Conservation (phyloP, 2,113 vertebrate genomes). For the Forbesichthys papilliferus region DNA sequence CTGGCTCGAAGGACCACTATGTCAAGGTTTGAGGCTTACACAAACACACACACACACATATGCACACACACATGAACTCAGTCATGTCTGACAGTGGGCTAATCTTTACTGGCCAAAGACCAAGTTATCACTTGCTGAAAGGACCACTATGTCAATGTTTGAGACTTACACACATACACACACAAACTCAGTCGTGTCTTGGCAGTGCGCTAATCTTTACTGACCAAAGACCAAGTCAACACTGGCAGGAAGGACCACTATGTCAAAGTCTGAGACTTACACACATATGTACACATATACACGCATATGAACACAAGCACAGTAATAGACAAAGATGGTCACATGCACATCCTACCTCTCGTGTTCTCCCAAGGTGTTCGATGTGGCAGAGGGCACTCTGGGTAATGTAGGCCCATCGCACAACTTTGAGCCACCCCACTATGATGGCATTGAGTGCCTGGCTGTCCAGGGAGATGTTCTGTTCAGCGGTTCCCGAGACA, state of each 20-base stretch:
- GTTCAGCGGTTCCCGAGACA: constrained; percentile 95
- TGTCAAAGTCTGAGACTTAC: constrained; percentile 81
- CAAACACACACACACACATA: constrained; percentile 5
- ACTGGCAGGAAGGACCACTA: constrained; percentile 98
- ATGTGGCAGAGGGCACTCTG: constrained; percentile 81
- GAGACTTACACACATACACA: neutral
- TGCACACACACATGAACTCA: constrained; percentile 81
- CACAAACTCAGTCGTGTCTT: constrained; percentile 96
- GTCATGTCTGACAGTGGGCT: constrained; percentile 95
- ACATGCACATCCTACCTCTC: neutral
- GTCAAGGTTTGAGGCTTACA: constrained; percentile 82
- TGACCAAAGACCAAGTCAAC: constrained; percentile 91
- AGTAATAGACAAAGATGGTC: neutral
- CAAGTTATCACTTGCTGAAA: constrained; percentile 97
- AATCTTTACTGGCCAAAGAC: constrained; percentile 86
- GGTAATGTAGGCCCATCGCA: constrained; percentile 91
- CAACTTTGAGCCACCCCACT: constrained; percentile 97
- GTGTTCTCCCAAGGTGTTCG: constrained; percentile 83
- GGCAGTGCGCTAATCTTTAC: constrained; percentile 85
- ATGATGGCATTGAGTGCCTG: constrained; percentile 94
- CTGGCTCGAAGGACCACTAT: constrained; percentile 96
- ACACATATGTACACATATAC: no score
- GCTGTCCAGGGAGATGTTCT: constrained; percentile 88
- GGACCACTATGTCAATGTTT: constrained; percentile 96
- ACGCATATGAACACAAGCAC: neutral